These are phyloP conservation scores for Plutomurus gul DNA, from an alignment of 1,140 invertebrate genomes.

Conservation along the genomic window DNA sequence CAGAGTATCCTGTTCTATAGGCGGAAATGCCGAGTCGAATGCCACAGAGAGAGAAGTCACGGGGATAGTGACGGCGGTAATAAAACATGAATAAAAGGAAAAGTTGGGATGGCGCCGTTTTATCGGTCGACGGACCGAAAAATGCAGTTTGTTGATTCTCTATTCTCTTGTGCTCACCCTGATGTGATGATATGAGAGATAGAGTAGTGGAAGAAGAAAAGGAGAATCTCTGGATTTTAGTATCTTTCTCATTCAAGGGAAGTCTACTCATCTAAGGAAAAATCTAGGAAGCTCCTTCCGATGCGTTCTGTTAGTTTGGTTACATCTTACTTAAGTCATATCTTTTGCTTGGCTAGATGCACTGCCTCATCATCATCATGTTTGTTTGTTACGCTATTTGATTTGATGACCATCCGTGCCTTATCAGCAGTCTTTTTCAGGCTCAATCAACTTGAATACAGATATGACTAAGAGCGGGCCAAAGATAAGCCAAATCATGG, in stretches of 20 bases:
- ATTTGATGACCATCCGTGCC: slow-evolving; percentile 34
- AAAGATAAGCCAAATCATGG: not conserved
- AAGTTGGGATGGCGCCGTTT: slow-evolving; percentile 33
- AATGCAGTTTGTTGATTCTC: slow-evolving; percentile 35
- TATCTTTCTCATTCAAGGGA: not conserved
- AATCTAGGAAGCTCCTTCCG: slow-evolving; percentile 14
- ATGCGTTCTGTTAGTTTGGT: slow-evolving; percentile 13
- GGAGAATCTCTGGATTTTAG: not conserved
- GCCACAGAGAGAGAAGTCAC: not conserved
- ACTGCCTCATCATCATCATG: slow-evolving; percentile 32
- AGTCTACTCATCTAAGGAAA: slow-evolving; percentile 1
- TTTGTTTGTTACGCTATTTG: slow-evolving; percentile 34
- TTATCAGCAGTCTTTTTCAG: slow-evolving; percentile 30
- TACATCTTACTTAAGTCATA: not conserved
- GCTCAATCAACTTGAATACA: slow-evolving; percentile 22
- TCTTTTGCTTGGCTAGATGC: slow-evolving; percentile 24
- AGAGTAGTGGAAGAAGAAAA: not conserved
- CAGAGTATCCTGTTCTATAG: not conserved
- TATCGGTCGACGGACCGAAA: slow-evolving; percentile 29
- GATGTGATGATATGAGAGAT: slow-evolving; percentile 24
- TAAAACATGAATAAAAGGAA: slow-evolving; percentile 35
- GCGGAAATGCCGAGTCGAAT: not conserved
- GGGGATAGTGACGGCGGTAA: not conserved
- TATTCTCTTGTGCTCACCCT: slow-evolving; percentile 26
- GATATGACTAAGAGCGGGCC: not conserved